These are phyloP conservation scores for Corydoras maculifer DNA, from an alignment of 2,113 vertebrate genomes.

Conservation along the genomic window DNA sequence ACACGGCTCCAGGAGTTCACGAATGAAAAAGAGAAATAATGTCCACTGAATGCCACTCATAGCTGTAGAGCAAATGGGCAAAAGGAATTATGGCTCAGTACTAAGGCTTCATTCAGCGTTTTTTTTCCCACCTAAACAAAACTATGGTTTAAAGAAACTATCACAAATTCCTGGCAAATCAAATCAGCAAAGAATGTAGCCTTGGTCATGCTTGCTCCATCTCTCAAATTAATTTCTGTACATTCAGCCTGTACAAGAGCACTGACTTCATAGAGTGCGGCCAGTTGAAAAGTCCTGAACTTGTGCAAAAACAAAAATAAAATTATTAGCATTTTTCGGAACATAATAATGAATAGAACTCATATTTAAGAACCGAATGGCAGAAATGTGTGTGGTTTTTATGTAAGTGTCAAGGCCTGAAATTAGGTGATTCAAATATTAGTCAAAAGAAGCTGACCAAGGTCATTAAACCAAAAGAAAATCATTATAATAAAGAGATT, in stretches of 20 bases:
- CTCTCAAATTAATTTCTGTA: constrained; percentile 1
- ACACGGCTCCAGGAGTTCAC: constrained; percentile 5
- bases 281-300: neutral
- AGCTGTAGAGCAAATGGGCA: constrained; percentile 8
- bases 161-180: constrained; percentile 10
- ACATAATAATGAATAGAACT: constrained; percentile 5
- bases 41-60: constrained; percentile 12
- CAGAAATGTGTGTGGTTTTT: neutral
- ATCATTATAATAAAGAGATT: neutral
- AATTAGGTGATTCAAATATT: constrained; percentile 14
- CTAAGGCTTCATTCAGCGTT: constrained; percentile 19
- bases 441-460: neutral
- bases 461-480: neutral
- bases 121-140: constrained; percentile 13
- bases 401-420: constrained; percentile 12
- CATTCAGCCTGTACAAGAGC: neutral
- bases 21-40: neutral
- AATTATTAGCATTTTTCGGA: constrained; percentile 12
- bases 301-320: neutral
- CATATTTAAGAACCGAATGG: constrained; percentile 7
- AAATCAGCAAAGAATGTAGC: constrained; percentile 26
- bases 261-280: neutral
- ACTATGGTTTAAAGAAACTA: constrained; percentile 14
- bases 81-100: constrained; percentile 10
- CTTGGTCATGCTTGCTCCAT: constrained; percentile 20